These are phyloP conservation scores for Sporophila hypoxantha DNA, from an alignment of 2,113 vertebrate genomes.

Conservation along the genomic window DNA sequence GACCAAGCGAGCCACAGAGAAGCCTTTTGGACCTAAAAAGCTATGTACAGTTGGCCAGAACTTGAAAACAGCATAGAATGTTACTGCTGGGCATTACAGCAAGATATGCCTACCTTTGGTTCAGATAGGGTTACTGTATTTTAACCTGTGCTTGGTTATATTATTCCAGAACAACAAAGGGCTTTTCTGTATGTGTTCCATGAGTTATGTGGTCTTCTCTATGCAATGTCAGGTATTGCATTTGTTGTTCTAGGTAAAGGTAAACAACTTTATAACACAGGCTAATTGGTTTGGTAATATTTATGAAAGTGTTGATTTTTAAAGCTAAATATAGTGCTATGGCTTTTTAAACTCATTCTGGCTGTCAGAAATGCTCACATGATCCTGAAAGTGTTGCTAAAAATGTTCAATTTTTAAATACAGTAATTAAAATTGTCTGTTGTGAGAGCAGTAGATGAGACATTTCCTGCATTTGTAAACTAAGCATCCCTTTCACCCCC, in stretches of 20 bases:
- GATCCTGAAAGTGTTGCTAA: conserved; percentile 66
- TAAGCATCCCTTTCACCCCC: not conserved
- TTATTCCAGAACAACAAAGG: not conserved
- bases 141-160: not conserved
- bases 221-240: conserved; percentile 5
- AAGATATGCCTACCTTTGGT: not conserved
- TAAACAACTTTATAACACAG: conserved; percentile 58
- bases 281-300: conserved; percentile 77
- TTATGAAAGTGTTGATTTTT: conserved; percentile 70
- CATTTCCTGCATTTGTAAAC: conserved; percentile 39
- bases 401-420: conserved; percentile 62
- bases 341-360: conserved; percentile 58
- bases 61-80: not conserved
- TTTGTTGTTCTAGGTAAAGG: conserved; percentile 32
- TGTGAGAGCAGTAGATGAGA: conserved; percentile 46
- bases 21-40: not conserved
- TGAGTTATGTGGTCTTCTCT: not conserved
- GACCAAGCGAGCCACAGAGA: not conserved
- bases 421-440: conserved; percentile 62
- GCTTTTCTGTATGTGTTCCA: not conserved
- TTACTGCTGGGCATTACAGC: not conserved
- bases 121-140: not conserved
- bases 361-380: conserved; percentile 62
- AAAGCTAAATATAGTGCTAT: conserved; percentile 64
- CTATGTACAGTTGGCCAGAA: not conserved